phyloP scores from a whole-genome alignment of 1,140 invertebrate species.

The Bombus sylvicola region DNA sequence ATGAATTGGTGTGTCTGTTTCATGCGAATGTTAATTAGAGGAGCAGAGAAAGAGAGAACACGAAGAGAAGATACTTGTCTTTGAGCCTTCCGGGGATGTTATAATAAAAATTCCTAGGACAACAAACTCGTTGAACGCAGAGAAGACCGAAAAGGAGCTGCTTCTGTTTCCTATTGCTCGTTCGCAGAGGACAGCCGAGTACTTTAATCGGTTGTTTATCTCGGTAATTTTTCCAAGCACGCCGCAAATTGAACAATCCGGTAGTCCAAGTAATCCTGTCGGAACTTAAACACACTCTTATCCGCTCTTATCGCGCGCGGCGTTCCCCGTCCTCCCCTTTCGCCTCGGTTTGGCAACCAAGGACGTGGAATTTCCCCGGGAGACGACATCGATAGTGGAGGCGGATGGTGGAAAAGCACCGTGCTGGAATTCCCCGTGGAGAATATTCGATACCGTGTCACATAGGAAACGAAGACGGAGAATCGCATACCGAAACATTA shows the following conservation, averaged over 20 bases:
- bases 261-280: background rate
- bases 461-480: background rate
- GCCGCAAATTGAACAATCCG: slow-evolving; percentile 21
- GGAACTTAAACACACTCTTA: slow-evolving; percentile 17
- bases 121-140: background rate
- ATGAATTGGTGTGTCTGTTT: background rate
- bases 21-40: too few relatives aligned
- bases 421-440: slow-evolving; percentile 2
- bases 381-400: background rate
- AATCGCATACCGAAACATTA: background rate
- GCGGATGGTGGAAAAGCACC: slow-evolving; percentile 11
- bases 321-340: background rate
- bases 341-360: background rate
- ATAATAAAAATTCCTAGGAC: too few relatives aligned
- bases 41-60: too few relatives aligned
- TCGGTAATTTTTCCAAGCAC: slow-evolving; percentile 33
- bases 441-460: slow-evolving; percentile 18
- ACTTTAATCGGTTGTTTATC: background rate
- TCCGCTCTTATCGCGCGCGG: slow-evolving; percentile 14
- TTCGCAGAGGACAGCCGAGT: background rate
- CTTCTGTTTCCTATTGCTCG: background rate
- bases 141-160: background rate
- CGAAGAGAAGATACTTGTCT: too few relatives aligned
- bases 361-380: background rate
- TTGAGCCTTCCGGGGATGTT: too few relatives aligned